Conservation (phyloP, 2,113 vertebrate genomes). For the Oceanodroma tethys region DNA sequence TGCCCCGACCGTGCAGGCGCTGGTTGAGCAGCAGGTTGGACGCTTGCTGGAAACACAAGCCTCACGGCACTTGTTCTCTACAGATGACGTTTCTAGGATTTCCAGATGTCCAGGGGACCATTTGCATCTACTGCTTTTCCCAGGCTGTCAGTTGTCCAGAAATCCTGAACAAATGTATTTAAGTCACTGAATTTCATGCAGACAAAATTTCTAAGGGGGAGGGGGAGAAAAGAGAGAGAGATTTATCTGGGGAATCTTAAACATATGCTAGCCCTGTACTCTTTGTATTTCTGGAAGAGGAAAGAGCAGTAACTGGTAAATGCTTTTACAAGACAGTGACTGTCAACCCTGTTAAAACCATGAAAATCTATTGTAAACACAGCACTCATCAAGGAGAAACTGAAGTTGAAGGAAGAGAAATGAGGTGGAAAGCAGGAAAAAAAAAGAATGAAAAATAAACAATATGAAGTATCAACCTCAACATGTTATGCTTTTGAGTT, state of each 20-base stretch:
- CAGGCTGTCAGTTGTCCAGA: background rate
- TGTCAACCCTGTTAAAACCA: background rate
- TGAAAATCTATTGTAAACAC: background rate
- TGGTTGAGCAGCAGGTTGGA: background rate
- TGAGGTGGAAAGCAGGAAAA: background rate
- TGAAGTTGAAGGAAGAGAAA: background rate
- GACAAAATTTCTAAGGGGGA: background rate
- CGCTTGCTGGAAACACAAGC: background rate
- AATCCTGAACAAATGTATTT: background rate
- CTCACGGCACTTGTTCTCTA: background rate
- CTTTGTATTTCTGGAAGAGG: background rate
- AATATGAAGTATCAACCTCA: background rate
- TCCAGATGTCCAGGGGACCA: background rate
- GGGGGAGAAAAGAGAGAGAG: no score
- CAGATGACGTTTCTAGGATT: background rate
- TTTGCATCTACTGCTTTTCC: background rate
- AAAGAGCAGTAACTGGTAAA: background rate
- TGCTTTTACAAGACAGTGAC: background rate
- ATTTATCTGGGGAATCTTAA: background rate
- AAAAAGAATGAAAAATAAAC: background rate
- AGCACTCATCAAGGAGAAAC: background rate
- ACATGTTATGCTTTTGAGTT: background rate
- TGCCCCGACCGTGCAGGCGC: fast-evolving
- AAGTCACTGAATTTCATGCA: background rate
- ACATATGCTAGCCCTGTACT: background rate